Base-by-base conservation (phyloP, 2,797 vertebrate species). In the Dermochelys coriacea region DNA sequence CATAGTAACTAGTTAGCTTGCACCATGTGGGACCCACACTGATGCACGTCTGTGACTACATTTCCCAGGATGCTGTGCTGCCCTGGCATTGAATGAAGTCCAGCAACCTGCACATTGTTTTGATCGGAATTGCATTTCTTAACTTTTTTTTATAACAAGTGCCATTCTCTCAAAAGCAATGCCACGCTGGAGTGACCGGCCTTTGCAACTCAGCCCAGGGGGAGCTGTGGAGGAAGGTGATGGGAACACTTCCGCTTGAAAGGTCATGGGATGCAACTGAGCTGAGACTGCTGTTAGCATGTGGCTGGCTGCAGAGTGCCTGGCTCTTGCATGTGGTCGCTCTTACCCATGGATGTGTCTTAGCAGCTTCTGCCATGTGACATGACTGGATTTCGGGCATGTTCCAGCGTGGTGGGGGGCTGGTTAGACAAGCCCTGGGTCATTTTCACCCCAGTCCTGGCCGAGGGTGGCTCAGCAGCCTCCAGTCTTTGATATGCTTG, bases 1-100 rank as follows among this genome's bases (percentile, higher is more conserved):
- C 0, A 0, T 8, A 1, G 47, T 27, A 14, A 49, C 64, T 37
- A 2, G 37, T 47, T 1, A 0, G 27, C 55, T 82, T 34, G 8
- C 4, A 10, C 45, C 5, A 8, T 79, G 64, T 71, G n/a, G 10
- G 79, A 34, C 10, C 5, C 37, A 47, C 61, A 1, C 0, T 84
- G 82, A 23, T 0, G 3, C 0, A 0, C 0, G 0, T 18, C 18
- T 49, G 29, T 61, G 49, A 21, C 89, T 93, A 34, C 82, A 7
- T 78, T 96, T 96, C 89, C 96, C 94, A 83, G 9, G 3, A 80
- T 37, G 51, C 93, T 77, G 2, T 1, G 0, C 12, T 9, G 27
- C 85, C 4, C 1, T 1, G 51, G 49, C 54, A 47, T 57, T 2
- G 47, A 21, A 47, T 54, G 45, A 25, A 80, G 5, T 10, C 71